Evolutionary conservation across 92 coral and sea anemone genomes (phyloP).

Genomic region (Zoanthus sociatus): DNA sequence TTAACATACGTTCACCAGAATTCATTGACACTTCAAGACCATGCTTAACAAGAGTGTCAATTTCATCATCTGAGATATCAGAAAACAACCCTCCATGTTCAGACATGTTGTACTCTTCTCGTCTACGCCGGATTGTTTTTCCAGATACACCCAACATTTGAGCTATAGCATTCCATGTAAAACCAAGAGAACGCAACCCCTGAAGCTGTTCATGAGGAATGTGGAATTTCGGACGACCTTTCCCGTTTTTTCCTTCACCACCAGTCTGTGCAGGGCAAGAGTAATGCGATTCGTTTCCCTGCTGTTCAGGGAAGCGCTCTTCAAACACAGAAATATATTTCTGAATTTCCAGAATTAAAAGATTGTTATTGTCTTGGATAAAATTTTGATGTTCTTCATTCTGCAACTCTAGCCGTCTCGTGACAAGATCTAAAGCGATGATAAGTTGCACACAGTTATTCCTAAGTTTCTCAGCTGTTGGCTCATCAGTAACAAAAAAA

Average conservation of each 20-base stretch:
- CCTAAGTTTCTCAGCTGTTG: slow-evolving; percentile 36
- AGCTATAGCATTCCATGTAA: slow-evolving; percentile 47
- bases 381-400: slow-evolving; percentile 13
- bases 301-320: slow-evolving; percentile 53
- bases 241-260: slow-evolving; percentile 28
- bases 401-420: slow-evolving; percentile 21
- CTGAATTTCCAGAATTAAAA: slow-evolving; percentile 53
- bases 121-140: slow-evolving; percentile 42
- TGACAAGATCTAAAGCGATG: slow-evolving; percentile 17
- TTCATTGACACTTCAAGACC: too few species aligned
- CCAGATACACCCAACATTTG: slow-evolving; percentile 53
- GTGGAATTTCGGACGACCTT: slow-evolving; percentile 61
- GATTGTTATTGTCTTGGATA: slow-evolving; percentile 1
- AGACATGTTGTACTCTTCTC: slow-evolving; percentile 28
- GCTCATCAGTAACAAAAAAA: slow-evolving; percentile 37
- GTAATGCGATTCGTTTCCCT: slow-evolving; percentile 29
- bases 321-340: slow-evolving; percentile 41
- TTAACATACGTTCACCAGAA: too few species aligned
- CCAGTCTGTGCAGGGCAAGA: slow-evolving; percentile 53
- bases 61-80: slow-evolving; percentile 33
- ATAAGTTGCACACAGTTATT: slow-evolving; percentile 43
- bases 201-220: slow-evolving; percentile 68
- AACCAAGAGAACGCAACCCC: slow-evolving; percentile 61
- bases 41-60: too few species aligned
- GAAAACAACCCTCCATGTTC: slow-evolving; percentile 33